Evolutionary conservation across 1,140 invertebrate genomes (phyloP).

Genomic region (Campoletis sonorensis): DNA sequence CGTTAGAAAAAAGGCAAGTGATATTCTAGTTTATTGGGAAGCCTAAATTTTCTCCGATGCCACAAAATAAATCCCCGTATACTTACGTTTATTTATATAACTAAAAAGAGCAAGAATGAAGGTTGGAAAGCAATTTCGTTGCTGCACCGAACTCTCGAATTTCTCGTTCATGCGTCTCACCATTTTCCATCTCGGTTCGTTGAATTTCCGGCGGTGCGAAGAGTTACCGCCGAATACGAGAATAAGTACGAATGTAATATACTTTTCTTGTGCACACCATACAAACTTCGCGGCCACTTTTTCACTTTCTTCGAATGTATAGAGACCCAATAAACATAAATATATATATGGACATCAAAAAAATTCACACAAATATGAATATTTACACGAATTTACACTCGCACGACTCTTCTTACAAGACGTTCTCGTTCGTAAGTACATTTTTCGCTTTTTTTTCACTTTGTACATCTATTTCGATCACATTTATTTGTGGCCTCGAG

Average conservation of each 20-base stretch:
- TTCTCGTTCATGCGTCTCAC: slow-evolving; percentile 25
- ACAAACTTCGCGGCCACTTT: not conserved
- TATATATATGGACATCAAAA: not conserved
- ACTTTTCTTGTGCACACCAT: not conserved
- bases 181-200: slow-evolving; percentile 20
- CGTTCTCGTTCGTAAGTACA: not conserved
- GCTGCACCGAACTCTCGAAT: slow-evolving; percentile 28
- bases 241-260: slow-evolving; percentile 6
- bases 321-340: not conserved
- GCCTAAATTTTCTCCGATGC: too few species aligned
- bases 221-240: not conserved
- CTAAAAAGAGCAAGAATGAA: not conserved
- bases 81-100: not conserved
- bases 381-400: slow-evolving; percentile 6
- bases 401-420: not conserved
- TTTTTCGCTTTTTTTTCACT: not conserved
- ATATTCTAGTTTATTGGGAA: not conserved
- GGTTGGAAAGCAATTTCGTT: slow-evolving; percentile 26
- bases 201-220: not conserved
- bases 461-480: not conserved
- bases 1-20: not conserved
- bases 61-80: not conserved
- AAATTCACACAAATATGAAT: too few species aligned
- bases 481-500: not conserved
- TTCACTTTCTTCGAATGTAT: not conserved